Base-by-base conservation (phyloP, 2,113 vertebrate species). In the Fukomys damarensis region DNA sequence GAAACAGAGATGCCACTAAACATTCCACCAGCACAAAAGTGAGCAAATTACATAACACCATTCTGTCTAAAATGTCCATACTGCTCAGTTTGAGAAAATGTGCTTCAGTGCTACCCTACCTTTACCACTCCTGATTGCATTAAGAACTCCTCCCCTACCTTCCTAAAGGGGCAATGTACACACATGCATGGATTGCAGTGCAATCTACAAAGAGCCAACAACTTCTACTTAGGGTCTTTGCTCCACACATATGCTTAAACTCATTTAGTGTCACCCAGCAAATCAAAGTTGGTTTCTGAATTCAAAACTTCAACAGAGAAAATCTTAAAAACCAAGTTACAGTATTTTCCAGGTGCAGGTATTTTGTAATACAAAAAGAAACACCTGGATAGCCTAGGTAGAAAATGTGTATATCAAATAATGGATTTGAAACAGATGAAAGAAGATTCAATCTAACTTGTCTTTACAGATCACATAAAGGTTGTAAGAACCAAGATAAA, bases 331-430 rank as follows among this genome's bases (percentile, higher is more conserved):
- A 77, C 7, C 6, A 88, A 74, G 22, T 56, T 32, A 93, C 41
- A 84, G 59, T 92, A 96, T 80, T 94, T 94, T 93, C 14, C 79
- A 86, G 58, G 63, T 24, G 38, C 32, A 93, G 22, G 32, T 65
- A 92, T 96, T 83, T 76, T 63, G 10, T 61, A 87, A 59, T 10
- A 46, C 6, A 58, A 63, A 68, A 59, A 72, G 46, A 35, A 92
- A 88, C 66, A 6, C 41, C n/a, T 85, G 24, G 14, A 76, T 5
- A 86, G 54, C 82, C 20, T 83, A 61, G 24, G 43, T 24, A 74
- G 84, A 72, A 91, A 86, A 66, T 38, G 7, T 86, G 30, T 54
- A 17, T 17, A 77, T 49, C 76, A 89, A 94, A 93, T 59, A 26
- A 90, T 5, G 63, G 5, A 88, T 84, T 56, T 38, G 7, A 65